Evolutionary conservation across 2,888 invertebrate genomes (phyloP), one percentile per base, ranked within the genome.

Genomic region (Phlogophora meticulosa): DNA sequence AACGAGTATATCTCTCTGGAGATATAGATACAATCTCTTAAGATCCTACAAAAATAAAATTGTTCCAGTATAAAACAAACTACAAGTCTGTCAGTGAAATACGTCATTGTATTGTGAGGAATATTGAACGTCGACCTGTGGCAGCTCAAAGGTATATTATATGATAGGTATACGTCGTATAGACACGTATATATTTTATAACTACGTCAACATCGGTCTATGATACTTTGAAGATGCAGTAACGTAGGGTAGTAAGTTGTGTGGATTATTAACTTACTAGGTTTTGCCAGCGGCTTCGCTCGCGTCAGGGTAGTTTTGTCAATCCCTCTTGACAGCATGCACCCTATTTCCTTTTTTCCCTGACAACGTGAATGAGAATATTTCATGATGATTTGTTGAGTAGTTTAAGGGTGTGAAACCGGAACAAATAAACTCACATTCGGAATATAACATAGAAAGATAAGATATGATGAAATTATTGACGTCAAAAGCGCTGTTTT

Each of bases 141-240:
- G 43, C 32, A 46, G 32, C 38, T 51, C 61, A 7, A 28, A 62
- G 20, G 51, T 40, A 43, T 45, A 42, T 42, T 51, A 72, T n/a
- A 3, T 40, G 17, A 43, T 43, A 51, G 15, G 20, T 36, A 9
- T 36, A 46, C n/a, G 34, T 43, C 40, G n/a, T 28, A 34, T 60
- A 61, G 3, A 17, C 7, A 17, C 4, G 2, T 38, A 34, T 10
- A 0, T 40, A 28, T 9, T 9, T 34, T 17, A 2, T 0, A 22
- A 24, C 10, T 42, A 43, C 34, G 42, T 48, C 42, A 40, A 48
- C 22, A 51, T 36, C 20, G 15, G n/a, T n/a, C 24, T 48, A 10
- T 34, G 52, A 22, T 10, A 76, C 13, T 51, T 53, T 24, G 28
- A 56, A 32, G 46, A 51, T 58, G 52, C 59, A 78, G 52, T 62